phyloP scores from a whole-genome alignment of 1,140 invertebrate species.

The Psix sp. region DNA sequence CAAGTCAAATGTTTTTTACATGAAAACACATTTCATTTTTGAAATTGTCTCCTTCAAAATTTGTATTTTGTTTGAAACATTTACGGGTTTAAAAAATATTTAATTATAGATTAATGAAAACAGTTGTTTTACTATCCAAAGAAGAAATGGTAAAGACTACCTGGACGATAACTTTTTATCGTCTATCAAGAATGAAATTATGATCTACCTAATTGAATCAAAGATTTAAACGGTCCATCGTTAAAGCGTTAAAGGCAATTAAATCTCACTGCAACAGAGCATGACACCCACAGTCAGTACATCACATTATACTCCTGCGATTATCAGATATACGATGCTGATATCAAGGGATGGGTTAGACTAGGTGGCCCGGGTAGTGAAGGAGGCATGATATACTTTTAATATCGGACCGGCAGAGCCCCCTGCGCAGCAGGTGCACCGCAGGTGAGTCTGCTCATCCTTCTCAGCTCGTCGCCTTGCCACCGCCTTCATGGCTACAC shows the following conservation, averaged over 20 bases:
- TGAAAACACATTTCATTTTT: too few relatives aligned
- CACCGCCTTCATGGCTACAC: constrained; percentile 55
- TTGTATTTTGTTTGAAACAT: too few relatives aligned
- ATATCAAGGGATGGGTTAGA: constrained; percentile 41
- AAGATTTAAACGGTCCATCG: constrained; percentile 4
- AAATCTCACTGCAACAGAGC: not conserved
- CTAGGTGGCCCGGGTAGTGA: constrained; percentile 23
- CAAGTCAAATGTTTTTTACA: too few relatives aligned
- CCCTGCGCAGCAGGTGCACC: constrained; percentile 62
- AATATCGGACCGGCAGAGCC: constrained; percentile 49
- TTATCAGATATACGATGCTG: constrained; percentile 39
- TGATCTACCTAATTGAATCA: not conserved
- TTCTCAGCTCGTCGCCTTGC: constrained; percentile 45
- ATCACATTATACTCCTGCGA: constrained; percentile 22
- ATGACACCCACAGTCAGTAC: not conserved
- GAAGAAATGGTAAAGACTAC: too few relatives aligned
- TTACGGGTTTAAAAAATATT: too few relatives aligned
- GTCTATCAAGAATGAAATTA: not conserved
- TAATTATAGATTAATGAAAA: too few relatives aligned
- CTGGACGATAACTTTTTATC: too few relatives aligned
- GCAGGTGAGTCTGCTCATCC: constrained; percentile 62
- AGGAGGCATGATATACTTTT: constrained; percentile 60
- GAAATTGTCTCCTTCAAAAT: too few relatives aligned
- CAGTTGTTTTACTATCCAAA: too few relatives aligned
- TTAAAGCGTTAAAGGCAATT: constrained; percentile 8